Percentiles rank a stretch among this genome's conserved stretches.
Evolutionary conservation across 2,797 vertebrate genomes (phyloP).

Genomic region (Acridotheres tristis): DNA sequence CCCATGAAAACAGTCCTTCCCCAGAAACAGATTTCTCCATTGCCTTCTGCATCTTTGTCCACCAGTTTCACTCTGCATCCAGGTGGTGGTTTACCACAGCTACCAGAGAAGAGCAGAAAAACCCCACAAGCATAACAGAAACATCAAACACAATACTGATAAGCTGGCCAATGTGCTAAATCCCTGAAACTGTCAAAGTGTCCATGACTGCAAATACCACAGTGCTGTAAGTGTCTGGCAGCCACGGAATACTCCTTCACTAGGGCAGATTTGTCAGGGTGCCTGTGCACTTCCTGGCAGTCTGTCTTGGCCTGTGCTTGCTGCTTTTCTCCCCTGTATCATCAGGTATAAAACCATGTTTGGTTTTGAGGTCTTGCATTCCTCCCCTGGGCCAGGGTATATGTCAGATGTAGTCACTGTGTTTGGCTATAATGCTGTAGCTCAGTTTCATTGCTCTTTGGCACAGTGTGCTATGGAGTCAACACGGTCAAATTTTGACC

Average conservation of each 20-base stretch:
- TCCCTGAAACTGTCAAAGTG: not conserved
- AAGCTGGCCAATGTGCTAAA: not conserved
- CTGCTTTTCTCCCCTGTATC: rapidly evolving
- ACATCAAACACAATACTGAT: not conserved
- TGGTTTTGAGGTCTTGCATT: not conserved
- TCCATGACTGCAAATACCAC: not conserved
- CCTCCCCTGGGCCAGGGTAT: not conserved
- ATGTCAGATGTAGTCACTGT: not conserved
- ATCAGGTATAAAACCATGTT: not conserved
- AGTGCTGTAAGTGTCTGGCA: not conserved
- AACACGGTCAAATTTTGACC: not conserved
- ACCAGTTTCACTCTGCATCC: conserved; percentile 84
- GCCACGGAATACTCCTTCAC: not conserved
- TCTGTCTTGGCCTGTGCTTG: not conserved
- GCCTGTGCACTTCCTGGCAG: not conserved
- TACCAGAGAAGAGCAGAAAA: conserved; percentile 37
- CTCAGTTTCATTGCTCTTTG: not conserved
- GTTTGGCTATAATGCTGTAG: not conserved
- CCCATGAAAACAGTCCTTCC: conserved; percentile 90
- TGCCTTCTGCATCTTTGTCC: conserved; percentile 77
- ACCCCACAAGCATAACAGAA: not conserved
- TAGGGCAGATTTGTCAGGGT: not conserved
- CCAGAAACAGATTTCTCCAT: conserved; percentile 89
- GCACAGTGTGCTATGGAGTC: not conserved
- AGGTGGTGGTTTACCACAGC: conserved; percentile 85